These are phyloP conservation scores for Misgurnus anguillicaudatus DNA, from an alignment of 2,113 vertebrate species.

Conservation along the genomic window DNA sequence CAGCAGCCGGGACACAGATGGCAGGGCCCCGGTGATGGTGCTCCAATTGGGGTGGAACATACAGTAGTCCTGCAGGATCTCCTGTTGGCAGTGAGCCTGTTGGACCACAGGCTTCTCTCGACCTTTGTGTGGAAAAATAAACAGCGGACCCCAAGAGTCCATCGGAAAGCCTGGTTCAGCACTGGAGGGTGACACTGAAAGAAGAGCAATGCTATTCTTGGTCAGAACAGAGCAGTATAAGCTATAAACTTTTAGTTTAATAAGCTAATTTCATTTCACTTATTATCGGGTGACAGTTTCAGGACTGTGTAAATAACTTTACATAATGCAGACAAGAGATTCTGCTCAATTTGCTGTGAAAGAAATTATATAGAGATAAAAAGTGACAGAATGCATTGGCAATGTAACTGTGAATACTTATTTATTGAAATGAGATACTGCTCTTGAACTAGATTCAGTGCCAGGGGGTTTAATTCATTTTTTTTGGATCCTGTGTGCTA, in stretches of 20 bases:
- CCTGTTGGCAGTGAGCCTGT: slow-evolving; percentile 50
- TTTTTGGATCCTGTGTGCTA: slow-evolving; percentile 34
- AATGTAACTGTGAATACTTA: slow-evolving; percentile 18
- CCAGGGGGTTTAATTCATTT: slow-evolving; percentile 39
- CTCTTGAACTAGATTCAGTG: slow-evolving; percentile 40
- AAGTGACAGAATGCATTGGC: slow-evolving; percentile 21
- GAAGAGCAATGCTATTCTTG: slow-evolving; percentile 40
- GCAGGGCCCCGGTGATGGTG: slow-evolving; percentile 53
- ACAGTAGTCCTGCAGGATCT: slow-evolving; percentile 46
- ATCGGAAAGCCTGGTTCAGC: slow-evolving; percentile 43
- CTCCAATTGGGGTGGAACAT: slow-evolving; percentile 45
- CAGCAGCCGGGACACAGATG: slow-evolving; percentile 55
- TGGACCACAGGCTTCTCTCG: slow-evolving; percentile 45
- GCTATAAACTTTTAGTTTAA: slow-evolving; percentile 1
- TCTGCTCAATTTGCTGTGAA: neutral
- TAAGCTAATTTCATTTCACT: slow-evolving; percentile 6
- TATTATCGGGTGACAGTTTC: slow-evolving; percentile 17
- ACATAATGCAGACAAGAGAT: neutral
- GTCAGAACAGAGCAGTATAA: slow-evolving; percentile 21
- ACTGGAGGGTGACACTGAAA: slow-evolving; percentile 36
- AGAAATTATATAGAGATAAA: slow-evolving; percentile 13
- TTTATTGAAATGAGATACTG: slow-evolving; percentile 28
- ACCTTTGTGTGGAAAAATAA: slow-evolving; percentile 48
- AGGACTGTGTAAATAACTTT: slow-evolving; percentile 5
- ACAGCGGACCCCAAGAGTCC: slow-evolving; percentile 37